These are phyloP conservation scores for Blera fallax DNA, from an alignment of 2,888 invertebrate genomes.

Conservation along the genomic window DNA sequence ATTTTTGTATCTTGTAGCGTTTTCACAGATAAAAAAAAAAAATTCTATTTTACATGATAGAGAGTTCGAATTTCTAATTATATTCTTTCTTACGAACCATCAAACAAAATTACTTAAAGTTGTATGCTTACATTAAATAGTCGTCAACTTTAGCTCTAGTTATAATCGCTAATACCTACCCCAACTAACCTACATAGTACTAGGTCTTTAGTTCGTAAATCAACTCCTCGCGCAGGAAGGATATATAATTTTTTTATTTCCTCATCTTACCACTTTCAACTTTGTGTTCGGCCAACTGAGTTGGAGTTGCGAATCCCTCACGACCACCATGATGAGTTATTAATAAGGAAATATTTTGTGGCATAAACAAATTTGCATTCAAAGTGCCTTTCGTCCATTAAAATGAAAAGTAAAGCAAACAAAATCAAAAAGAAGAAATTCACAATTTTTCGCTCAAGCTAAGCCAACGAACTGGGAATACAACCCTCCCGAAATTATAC, in stretches of 20 bases:
- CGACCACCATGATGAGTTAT: background rate
- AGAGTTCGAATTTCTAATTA: too few relatives aligned
- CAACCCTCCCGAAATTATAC: background rate
- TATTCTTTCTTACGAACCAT: too few relatives aligned
- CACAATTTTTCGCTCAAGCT: background rate
- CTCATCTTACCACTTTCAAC: background rate
- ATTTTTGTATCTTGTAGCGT: too few relatives aligned
- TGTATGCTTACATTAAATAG: too few relatives aligned
- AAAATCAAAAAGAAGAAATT: conserved; percentile 9
- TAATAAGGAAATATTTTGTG: background rate
- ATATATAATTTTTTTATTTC: background rate
- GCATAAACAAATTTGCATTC: conserved; percentile 1
- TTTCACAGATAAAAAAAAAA: too few relatives aligned
- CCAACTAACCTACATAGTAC: background rate
- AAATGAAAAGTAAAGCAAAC: conserved; percentile 12
- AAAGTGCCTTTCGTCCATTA: conserved; percentile 1
- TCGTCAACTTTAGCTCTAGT: background rate
- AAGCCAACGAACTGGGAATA: background rate
- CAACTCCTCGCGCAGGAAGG: background rate
- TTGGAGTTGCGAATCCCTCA: background rate
- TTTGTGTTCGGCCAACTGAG: background rate
- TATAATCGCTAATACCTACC: background rate
- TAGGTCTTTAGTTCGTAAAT: background rate
- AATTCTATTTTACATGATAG: too few relatives aligned
- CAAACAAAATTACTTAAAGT: too few relatives aligned